Evolutionary conservation across 2,888 invertebrate genomes (phyloP).

Genomic region (Andrena marginata): DNA sequence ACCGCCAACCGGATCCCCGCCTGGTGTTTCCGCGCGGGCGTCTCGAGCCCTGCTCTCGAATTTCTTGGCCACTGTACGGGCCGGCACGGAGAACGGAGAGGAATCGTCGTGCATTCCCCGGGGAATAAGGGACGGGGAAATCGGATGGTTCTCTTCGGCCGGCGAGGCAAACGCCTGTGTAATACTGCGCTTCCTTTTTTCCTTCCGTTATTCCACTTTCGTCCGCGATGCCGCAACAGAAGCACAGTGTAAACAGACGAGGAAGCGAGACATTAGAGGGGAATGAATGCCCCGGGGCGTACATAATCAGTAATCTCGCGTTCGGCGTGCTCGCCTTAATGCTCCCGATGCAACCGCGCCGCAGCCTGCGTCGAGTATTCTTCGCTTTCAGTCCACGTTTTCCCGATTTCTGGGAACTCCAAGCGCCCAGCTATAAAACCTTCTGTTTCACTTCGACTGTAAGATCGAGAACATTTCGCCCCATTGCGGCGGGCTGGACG

Average conservation of each 20-base stretch:
- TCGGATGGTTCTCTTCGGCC: conserved; percentile 48
- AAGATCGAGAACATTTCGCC: background rate
- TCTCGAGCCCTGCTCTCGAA: no score
- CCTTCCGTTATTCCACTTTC: conserved; percentile 59
- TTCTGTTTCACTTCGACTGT: background rate
- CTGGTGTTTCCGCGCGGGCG: no score
- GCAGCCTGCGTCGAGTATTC: background rate
- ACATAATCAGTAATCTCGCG: conserved; percentile 77
- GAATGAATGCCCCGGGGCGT: conserved; percentile 76
- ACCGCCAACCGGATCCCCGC: no score
- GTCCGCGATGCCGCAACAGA: conserved; percentile 43
- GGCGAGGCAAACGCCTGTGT: conserved; percentile 53
- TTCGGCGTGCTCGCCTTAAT: conserved; percentile 59
- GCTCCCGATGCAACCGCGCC: conserved; percentile 55
- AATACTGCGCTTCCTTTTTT: conserved; percentile 63
- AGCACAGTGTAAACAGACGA: conserved; percentile 67
- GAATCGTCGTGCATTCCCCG: conserved; percentile 32
- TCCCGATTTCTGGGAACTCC: background rate
- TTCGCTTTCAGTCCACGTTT: background rate
- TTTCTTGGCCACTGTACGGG: no score
- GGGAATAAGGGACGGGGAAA: conserved; percentile 54
- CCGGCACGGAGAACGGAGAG: background rate
- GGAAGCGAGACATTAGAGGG: conserved; percentile 70
- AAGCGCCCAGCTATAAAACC: background rate
- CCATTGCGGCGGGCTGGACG: no score